Conservation (phyloP, 2,797 vertebrate genomes). For the Hipposideros larvatus region DNA sequence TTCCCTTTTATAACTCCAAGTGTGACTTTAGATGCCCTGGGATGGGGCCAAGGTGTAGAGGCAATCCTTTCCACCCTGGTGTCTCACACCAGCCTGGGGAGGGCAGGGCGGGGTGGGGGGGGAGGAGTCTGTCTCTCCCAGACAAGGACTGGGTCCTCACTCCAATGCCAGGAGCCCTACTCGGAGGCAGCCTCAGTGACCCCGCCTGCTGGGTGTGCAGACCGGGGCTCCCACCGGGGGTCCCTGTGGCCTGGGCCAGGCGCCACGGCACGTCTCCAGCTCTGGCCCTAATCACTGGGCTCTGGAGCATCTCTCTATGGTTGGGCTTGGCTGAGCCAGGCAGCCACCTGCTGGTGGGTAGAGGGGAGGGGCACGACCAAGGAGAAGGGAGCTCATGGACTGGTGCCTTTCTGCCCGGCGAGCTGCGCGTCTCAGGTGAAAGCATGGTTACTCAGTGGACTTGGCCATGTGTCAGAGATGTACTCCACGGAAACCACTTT, state of each 20-base stretch:
- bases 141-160: neutral
- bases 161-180: neutral
- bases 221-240: neutral
- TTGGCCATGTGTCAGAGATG: neutral
- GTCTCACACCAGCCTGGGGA: neutral
- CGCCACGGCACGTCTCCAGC: neutral
- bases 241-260: neutral
- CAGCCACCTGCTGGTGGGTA: neutral
- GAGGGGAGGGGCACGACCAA: neutral
- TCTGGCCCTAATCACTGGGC: neutral
- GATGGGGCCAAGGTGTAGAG: neutral
- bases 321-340: neutral
- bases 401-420: neutral
- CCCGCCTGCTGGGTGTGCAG: neutral
- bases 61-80: neutral
- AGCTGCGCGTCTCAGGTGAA: neutral
- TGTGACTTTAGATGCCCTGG: conserved; percentile 7
- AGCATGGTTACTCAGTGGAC: neutral
- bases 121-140: neutral
- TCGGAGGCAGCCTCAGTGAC: neutral
- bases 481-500: neutral
- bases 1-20: conserved; percentile 55
- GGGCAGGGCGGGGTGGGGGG: neutral
- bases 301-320: neutral
- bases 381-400: neutral